Evolutionary conservation across 2,888 invertebrate species (phyloP).

Genomic region (Netelia inedita): DNA sequence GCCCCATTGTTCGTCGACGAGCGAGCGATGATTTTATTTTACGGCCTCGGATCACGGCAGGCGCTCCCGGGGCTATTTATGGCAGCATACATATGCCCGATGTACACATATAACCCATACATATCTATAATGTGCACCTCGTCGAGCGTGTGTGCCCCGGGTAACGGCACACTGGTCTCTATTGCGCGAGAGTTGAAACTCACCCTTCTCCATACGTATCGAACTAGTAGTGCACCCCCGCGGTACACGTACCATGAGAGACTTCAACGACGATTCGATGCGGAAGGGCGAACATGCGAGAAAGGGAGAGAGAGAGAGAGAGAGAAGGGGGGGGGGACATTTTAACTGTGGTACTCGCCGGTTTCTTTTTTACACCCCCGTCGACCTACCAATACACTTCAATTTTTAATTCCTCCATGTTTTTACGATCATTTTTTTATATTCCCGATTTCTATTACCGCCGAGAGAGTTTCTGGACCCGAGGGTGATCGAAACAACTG

Average conservation of each 20-base stretch:
- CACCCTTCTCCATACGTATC: conserved; percentile 28
- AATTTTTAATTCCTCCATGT: conserved; percentile 13
- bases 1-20: conserved; percentile 66
- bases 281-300: conserved; percentile 25
- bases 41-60: conserved; percentile 70
- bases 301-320: not conserved
- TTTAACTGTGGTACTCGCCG: conserved; percentile 34
- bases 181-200: conserved; percentile 4
- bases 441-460: not conserved
- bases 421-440: conserved; percentile 8
- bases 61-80: conserved; percentile 65
- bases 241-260: conserved; percentile 32
- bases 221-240: not conserved
- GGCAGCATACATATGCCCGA: conserved; percentile 59
- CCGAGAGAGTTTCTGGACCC: not conserved
- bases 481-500: not conserved
- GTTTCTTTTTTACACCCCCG: conserved; percentile 23
- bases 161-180: not conserved
- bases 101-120: conserved; percentile 16
- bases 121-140: conserved; percentile 3
- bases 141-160: not conserved
- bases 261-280: conserved; percentile 32
- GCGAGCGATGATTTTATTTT: conserved; percentile 71
- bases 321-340: not conserved
- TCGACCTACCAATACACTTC: not conserved